Evolutionary conservation across 1,140 invertebrate genomes (phyloP).

Genomic region (Euglossa dilemma): DNA sequence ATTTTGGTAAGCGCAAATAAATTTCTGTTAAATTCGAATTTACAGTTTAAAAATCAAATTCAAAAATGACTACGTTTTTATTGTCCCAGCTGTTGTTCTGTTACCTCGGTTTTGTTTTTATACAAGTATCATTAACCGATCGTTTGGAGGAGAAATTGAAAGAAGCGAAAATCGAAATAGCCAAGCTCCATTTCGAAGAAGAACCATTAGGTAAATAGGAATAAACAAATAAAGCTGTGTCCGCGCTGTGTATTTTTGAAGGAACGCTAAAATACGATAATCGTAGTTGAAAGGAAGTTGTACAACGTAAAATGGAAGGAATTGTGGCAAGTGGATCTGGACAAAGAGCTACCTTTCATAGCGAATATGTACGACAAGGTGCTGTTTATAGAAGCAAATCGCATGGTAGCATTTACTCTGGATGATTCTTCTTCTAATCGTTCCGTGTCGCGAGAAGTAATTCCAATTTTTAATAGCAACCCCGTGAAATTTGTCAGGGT

Average conservation of each 20-base stretch:
- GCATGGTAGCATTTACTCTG: slow-evolving; percentile 28
- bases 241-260: neutral
- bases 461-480: neutral
- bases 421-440: slow-evolving; percentile 33
- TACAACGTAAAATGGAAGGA: slow-evolving; percentile 59
- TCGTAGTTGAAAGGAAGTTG: slow-evolving; percentile 33
- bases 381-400: slow-evolving; percentile 58
- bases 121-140: slow-evolving; percentile 1
- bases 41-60: neutral
- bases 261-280: neutral
- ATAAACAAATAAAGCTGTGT: neutral
- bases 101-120: neutral
- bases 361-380: slow-evolving; percentile 48
- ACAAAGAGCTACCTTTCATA: slow-evolving; percentile 38
- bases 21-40: neutral
- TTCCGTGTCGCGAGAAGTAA: slow-evolving; percentile 38
- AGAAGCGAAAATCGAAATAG: slow-evolving; percentile 53
- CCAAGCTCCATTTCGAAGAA: slow-evolving; percentile 47
- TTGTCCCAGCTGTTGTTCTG: slow-evolving; percentile 1
- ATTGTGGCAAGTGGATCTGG: slow-evolving; percentile 41
- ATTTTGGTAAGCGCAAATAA: slow-evolving; percentile 27
- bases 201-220: slow-evolving; percentile 30
- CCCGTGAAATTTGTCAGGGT: slow-evolving; percentile 60
- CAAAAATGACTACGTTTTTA: neutral
- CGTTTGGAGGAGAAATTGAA: slow-evolving; percentile 49